Evolutionary conservation across 2,113 vertebrate species (phyloP).

Genomic region (Redunca redunca): DNA sequence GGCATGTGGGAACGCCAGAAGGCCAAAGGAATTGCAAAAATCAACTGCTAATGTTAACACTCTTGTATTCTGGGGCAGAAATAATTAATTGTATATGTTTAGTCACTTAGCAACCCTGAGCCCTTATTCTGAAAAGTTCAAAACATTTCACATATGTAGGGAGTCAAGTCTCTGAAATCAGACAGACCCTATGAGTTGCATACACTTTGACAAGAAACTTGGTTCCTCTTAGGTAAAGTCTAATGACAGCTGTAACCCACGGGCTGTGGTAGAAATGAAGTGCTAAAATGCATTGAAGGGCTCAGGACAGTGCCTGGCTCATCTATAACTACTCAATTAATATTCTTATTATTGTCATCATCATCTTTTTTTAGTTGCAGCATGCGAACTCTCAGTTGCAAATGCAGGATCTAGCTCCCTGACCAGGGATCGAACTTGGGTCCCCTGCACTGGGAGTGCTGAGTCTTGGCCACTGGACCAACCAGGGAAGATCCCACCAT

Average conservation of each 20-base stretch:
- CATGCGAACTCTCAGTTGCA: background rate
- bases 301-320: background rate
- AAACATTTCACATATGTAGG: conserved; percentile 13
- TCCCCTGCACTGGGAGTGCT: background rate
- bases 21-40: conserved; percentile 42
- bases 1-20: conserved; percentile 32
- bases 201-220: background rate
- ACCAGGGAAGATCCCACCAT: background rate
- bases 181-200: background rate
- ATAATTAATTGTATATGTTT: conserved; percentile 46
- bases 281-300: background rate
- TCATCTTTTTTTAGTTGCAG: background rate
- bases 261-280: background rate
- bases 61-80: conserved; percentile 12
- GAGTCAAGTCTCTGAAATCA: background rate
- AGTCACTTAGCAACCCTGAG: conserved; percentile 14
- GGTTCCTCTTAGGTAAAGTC: background rate
- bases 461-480: background rate
- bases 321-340: background rate
- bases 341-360: too few relatives aligned
- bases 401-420: background rate
- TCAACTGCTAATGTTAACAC: conserved; percentile 46
- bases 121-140: conserved; percentile 48
- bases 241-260: background rate
- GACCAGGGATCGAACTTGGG: background rate